These are phyloP conservation scores for Papilio aristodemus DNA, from an alignment of 1,140 invertebrate species.

Conservation along the genomic window DNA sequence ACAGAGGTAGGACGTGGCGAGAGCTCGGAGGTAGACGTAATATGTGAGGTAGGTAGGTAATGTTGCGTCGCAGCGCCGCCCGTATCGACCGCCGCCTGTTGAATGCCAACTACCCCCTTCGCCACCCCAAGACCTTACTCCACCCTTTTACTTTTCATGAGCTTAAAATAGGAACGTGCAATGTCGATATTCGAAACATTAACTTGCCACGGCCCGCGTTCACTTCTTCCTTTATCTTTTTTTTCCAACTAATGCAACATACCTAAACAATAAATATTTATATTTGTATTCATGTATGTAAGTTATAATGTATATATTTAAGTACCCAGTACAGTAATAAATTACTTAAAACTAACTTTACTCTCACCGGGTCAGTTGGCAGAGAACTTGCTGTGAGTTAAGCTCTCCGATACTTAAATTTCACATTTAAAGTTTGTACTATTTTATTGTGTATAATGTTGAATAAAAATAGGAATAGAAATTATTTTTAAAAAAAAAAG, in stretches of 20 bases:
- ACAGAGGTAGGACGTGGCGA: slow-evolving; percentile 33
- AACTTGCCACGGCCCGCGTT: slow-evolving; percentile 60
- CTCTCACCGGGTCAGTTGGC: too few relatives aligned
- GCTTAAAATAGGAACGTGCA: slow-evolving; percentile 76
- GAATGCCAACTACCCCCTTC: slow-evolving; percentile 68
- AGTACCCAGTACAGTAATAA: too few relatives aligned
- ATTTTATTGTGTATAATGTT: too few relatives aligned
- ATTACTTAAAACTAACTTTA: too few relatives aligned
- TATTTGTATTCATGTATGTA: too few relatives aligned
- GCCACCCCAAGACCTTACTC: slow-evolving; percentile 56
- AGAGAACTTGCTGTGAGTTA: too few relatives aligned
- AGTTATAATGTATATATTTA: too few relatives aligned
- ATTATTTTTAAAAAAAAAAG: too few relatives aligned
- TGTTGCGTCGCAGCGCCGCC: slow-evolving; percentile 62
- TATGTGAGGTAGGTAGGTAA: slow-evolving; percentile 50
- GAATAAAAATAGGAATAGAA: too few relatives aligned
- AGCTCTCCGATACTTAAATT: too few relatives aligned
- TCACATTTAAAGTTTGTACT: too few relatives aligned
- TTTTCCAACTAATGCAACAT: slow-evolving; percentile 26
- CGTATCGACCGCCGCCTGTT: slow-evolving; percentile 77
- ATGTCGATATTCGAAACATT: slow-evolving; percentile 75
- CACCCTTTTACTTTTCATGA: slow-evolving; percentile 70
- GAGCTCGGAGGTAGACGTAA: slow-evolving; percentile 38
- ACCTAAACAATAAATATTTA: too few relatives aligned
- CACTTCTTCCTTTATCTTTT: slow-evolving; percentile 39